Conservation (phyloP, 2,888 invertebrate species). For the Xylocampa areola region DNA sequence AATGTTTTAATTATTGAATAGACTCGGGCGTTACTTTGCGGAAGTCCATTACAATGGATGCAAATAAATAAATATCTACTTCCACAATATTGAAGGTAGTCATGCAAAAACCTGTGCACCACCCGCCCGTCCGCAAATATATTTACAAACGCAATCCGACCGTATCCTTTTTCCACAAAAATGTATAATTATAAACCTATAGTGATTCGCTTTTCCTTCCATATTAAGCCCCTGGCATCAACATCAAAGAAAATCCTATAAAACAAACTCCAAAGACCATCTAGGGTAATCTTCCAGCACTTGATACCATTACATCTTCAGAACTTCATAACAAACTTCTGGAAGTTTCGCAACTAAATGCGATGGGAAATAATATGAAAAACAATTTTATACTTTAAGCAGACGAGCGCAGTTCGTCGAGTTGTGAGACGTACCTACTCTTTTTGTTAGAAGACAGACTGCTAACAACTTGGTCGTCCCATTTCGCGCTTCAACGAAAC, state of each 20-base stretch:
- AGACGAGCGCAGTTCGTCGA: conserved; percentile 37
- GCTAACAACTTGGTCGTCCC: conserved; percentile 77
- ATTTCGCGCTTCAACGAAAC: conserved; percentile 70
- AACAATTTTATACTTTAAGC: conserved; percentile 51
- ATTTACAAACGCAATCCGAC: no score
- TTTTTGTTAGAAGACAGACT: conserved; percentile 71
- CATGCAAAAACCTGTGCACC: no score
- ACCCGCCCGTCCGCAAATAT: no score
- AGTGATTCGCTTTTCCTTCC: no score
- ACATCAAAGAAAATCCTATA: conserved; percentile 14
- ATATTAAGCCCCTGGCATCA: no score
- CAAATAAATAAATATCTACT: no score
- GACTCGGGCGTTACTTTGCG: no score
- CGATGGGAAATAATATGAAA: conserved; percentile 54
- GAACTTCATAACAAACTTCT: conserved; percentile 42
- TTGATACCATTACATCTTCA: conserved; percentile 43
- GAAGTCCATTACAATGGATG: no score
- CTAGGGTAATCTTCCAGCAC: conserved; percentile 22
- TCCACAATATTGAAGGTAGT: no score
- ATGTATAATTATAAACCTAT: no score
- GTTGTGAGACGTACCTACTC: conserved; percentile 43
- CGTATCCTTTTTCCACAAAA: no score
- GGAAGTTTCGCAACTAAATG: conserved; percentile 36
- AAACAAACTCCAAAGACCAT: conserved; percentile 21
- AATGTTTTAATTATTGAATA: no score